Evolutionary conservation across 2,797 vertebrate genomes (phyloP).

Genomic region (Morelia viridis): DNA sequence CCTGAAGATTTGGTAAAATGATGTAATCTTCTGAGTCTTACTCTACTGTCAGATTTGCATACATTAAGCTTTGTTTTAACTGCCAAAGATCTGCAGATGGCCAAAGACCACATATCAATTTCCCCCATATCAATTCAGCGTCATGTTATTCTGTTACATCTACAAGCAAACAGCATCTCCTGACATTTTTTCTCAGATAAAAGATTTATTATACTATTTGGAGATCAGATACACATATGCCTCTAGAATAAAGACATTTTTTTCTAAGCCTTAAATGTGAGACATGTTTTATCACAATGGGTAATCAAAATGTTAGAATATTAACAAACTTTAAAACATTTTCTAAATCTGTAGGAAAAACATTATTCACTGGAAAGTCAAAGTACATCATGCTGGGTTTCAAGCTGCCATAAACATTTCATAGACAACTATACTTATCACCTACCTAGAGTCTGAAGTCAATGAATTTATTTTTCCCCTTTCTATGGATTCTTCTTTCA

Average conservation of each 20-base stretch:
- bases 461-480: neutral
- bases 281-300: neutral
- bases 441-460: neutral
- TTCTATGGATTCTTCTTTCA: neutral
- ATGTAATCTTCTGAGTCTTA: neutral
- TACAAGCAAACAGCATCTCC: neutral
- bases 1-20: conserved; percentile 12
- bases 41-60: conserved; percentile 5
- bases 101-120: neutral
- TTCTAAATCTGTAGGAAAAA: neutral
- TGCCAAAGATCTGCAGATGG: neutral
- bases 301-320: neutral
- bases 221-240: neutral
- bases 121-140: neutral
- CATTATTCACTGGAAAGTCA: conserved; percentile 6
- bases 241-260: conserved; percentile 6
- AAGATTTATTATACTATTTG: neutral
- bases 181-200: neutral
- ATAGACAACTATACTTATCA: neutral
- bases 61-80: neutral
- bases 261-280: neutral
- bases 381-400: conserved; percentile 13
- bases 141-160: conserved; percentile 27
- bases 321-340: neutral
- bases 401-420: conserved; percentile 22